Evolutionary conservation across 2,113 vertebrate genomes (phyloP).

Genomic region (Pelodiscus sinensis): DNA sequence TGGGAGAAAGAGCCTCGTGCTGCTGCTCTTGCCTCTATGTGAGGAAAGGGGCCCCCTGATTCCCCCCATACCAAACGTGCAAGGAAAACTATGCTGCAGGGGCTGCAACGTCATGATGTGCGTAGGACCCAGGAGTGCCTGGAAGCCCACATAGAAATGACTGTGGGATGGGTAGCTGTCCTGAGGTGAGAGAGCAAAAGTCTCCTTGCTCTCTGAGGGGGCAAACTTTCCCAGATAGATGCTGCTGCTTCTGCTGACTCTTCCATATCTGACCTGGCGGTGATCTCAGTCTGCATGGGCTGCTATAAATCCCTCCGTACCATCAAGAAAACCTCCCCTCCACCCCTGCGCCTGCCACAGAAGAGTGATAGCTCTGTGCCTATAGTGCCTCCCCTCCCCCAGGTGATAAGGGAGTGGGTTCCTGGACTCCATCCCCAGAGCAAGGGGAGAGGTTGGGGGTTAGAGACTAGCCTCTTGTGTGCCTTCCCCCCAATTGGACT

Average conservation of each 20-base stretch:
- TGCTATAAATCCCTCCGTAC: not conserved
- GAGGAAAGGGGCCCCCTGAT: not conserved
- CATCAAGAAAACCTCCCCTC: not conserved
- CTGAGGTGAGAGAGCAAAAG: not conserved
- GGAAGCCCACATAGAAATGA: not conserved
- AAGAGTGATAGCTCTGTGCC: not conserved
- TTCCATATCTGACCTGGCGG: not conserved
- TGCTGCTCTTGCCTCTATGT: not conserved
- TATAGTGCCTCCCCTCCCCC: not conserved
- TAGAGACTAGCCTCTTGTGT: not conserved
- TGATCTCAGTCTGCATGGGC: not conserved
- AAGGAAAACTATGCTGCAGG: rapidly evolving
- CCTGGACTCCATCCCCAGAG: not conserved
- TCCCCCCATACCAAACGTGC: not conserved
- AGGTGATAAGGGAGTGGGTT: not conserved
- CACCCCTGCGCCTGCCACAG: not conserved
- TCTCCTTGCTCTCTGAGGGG: not conserved
- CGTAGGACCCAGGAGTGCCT: not conserved
- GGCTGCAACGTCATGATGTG: not conserved
- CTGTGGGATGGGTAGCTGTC: not conserved
- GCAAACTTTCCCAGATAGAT: not conserved
- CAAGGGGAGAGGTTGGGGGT: not conserved
- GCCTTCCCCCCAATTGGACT: not conserved
- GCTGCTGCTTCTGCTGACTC: not conserved
- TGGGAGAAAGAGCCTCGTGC: not conserved